A percentile compares a stretch with the other conserved stretches of the same genome.
Evolutionary conservation across 2,797 vertebrate genomes (phyloP).

Genomic region (Gadopsis bispinosus): DNA sequence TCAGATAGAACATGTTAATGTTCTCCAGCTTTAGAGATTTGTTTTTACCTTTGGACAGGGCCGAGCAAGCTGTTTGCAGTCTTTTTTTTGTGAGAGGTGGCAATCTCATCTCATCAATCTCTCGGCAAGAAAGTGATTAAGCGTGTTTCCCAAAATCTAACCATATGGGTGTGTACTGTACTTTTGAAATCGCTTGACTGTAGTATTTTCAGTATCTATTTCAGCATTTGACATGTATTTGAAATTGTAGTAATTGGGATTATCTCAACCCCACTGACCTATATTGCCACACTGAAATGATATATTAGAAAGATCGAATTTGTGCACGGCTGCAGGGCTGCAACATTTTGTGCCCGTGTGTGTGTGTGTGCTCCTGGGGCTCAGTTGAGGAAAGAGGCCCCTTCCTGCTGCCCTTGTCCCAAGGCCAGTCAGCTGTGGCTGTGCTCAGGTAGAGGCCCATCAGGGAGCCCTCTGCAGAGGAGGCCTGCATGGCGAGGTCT

Average conservation of each 20-base stretch:
- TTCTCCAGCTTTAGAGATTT: no score
- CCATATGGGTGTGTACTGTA: neutral
- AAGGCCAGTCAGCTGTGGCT: conserved; percentile 74
- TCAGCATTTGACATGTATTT: neutral
- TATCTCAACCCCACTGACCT: neutral
- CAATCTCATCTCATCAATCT: neutral
- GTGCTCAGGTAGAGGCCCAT: conserved; percentile 56
- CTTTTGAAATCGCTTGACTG: neutral
- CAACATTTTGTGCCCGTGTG: conserved; percentile 49
- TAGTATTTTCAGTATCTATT: neutral
- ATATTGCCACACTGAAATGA: conserved; percentile 3
- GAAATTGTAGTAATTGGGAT: neutral
- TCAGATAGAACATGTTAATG: no score
- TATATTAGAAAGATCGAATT: conserved; percentile 15
- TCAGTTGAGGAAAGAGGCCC: conserved; percentile 53
- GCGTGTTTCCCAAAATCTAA: neutral
- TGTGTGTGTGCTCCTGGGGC: conserved; percentile 48
- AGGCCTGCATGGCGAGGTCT: conserved; percentile 32
- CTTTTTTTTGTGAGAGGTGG: neutral
- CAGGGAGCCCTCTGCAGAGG: conserved; percentile 47
- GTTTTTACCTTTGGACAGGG: no score
- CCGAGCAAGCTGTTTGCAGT: neutral
- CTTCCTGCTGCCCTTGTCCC: conserved; percentile 72
- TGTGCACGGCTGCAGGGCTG: conserved; percentile 15
- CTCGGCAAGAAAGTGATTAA: neutral